Conservation (phyloP, 53 echinoderm and acorn worm genomes). For the Temnopleurus reevesii region DNA sequence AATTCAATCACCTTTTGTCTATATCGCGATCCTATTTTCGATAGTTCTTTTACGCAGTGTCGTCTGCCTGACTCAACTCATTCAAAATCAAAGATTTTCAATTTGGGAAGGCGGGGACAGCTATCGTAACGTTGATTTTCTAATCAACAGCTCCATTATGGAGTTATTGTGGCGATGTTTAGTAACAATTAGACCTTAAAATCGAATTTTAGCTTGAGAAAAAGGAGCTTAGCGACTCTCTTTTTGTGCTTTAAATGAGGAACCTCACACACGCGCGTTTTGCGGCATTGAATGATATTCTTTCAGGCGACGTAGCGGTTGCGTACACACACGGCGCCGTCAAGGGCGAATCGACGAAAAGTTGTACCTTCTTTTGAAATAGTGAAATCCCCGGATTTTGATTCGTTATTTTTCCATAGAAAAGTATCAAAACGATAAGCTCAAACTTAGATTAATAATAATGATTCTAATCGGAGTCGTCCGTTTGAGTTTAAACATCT, state of each 20-base stretch:
- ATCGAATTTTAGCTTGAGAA: slow-evolving; percentile 48
- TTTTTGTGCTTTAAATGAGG: slow-evolving; percentile 13
- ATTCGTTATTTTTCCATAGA: background rate
- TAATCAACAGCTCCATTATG: slow-evolving; percentile 43
- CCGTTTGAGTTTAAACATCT: slow-evolving; percentile 1
- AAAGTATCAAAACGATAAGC: background rate
- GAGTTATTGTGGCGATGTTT: slow-evolving; percentile 42
- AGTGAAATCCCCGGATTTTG: background rate
- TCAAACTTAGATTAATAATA: background rate
- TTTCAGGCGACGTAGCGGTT: slow-evolving; percentile 5
- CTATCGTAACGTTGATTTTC: background rate
- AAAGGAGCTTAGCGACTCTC: background rate
- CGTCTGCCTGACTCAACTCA: background rate
- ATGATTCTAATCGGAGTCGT: background rate
- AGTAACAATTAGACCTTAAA: slow-evolving; percentile 64
- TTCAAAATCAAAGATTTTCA: slow-evolving; percentile 4
- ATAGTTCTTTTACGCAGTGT: background rate
- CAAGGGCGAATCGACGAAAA: background rate
- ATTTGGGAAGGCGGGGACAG: background rate
- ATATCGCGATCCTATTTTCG: background rate
- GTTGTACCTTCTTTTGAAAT: background rate
- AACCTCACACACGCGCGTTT: slow-evolving; percentile 22
- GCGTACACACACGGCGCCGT: slow-evolving; percentile 27
- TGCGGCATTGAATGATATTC: background rate
- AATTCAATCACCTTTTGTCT: background rate